A percentile compares a stretch with the other conserved stretches of the same genome.
Evolutionary conservation across 2,113 vertebrate genomes (phyloP).

Genomic region (Equus przewalskii): DNA sequence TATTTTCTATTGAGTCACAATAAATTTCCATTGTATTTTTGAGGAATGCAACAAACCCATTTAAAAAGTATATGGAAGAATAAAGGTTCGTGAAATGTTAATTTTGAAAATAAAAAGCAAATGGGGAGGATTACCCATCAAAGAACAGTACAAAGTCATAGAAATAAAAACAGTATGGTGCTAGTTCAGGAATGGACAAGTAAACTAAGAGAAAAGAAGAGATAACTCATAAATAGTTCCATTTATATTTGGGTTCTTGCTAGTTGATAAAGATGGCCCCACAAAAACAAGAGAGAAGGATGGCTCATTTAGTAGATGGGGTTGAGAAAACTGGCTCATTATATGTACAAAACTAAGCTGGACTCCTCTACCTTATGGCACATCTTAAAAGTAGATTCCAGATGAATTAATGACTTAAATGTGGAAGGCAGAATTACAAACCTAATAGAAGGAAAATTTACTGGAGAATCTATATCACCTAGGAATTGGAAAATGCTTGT

Average conservation of each 20-base stretch:
- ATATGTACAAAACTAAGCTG: not conserved
- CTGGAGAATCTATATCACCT: not conserved
- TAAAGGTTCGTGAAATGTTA: not conserved
- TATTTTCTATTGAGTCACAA: not conserved
- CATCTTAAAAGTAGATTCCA: not conserved
- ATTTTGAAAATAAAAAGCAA: constrained; percentile 9
- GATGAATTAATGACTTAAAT: not conserved
- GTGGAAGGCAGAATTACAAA: not conserved
- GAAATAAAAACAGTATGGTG: not conserved
- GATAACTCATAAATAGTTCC: not conserved
- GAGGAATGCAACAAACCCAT: not conserved
- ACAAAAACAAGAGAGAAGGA: not conserved
- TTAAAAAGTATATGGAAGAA: not conserved
- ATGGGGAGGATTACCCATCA: not conserved
- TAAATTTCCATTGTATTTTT: not conserved
- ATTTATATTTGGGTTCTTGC: not conserved
- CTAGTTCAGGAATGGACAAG: not conserved
- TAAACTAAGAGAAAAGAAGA: not conserved
- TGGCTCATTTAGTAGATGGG: not conserved
- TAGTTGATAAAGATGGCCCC: not conserved
- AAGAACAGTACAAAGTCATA: not conserved
- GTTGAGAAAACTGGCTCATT: not conserved
- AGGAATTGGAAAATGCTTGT: not conserved
- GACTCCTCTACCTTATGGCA: not conserved
- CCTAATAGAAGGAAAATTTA: not conserved